A percentile compares a stretch with the other conserved stretches of the same genome.
phyloP scores from a whole-genome alignment of 64 coral and sea anemone species.

The Actinia equina region DNA sequence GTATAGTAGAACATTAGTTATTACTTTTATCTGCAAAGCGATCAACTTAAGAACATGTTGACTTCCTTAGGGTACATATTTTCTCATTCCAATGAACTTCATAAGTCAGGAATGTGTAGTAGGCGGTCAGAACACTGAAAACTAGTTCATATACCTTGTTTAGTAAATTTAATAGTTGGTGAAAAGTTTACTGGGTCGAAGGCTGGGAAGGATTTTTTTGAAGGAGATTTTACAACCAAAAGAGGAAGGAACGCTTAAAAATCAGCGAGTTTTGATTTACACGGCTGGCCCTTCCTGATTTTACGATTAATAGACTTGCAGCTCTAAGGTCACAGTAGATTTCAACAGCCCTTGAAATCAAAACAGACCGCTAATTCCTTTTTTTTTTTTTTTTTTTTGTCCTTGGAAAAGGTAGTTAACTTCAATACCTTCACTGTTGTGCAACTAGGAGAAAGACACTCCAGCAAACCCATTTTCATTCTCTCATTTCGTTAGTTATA shows the following conservation, averaged over 20 bases:
- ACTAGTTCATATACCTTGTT: not conserved
- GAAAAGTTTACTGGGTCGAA: not conserved
- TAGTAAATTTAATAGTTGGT: not conserved
- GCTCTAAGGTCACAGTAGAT: not conserved
- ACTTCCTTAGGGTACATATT: not conserved
- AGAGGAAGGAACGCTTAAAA: no score
- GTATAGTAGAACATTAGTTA: not conserved
- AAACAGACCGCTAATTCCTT: no score
- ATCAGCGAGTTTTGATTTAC: no score
- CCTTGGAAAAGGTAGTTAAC: no score
- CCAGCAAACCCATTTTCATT: no score
- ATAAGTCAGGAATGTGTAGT: not conserved
- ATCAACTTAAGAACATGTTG: not conserved
- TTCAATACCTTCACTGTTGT: no score
- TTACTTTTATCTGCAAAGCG: not conserved
- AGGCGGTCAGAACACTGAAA: not conserved
- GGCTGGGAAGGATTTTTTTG: not conserved
- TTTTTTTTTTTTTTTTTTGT: no score
- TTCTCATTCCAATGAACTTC: not conserved
- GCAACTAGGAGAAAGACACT: no score
- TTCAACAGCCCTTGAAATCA: not conserved
- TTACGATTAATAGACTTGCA: not conserved
- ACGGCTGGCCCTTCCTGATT: not conserved
- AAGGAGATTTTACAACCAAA: no score
- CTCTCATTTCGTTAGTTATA: no score